These are phyloP conservation scores for Leptinotarsa haldemani DNA, from an alignment of 2,888 invertebrate genomes.

Conservation along the genomic window DNA sequence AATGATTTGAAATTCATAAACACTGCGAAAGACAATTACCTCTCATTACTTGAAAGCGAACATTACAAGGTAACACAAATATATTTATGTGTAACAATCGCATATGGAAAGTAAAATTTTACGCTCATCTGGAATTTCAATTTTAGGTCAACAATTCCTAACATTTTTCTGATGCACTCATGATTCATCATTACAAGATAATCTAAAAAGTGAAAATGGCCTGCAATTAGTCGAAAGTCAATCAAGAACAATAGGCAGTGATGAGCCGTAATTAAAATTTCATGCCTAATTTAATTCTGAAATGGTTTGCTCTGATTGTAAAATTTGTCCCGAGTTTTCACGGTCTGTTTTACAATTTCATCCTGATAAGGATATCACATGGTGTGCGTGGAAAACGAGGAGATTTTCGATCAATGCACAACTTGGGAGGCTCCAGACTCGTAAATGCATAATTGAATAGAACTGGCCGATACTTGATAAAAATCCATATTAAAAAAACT, in stretches of 20 bases:
- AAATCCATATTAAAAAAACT: too few species aligned
- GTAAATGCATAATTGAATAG: too few species aligned
- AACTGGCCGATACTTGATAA: too few species aligned
- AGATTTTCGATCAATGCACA: background rate
- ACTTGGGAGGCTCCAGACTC: too few species aligned
- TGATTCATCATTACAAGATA: constrained; percentile 9
- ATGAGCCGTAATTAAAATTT: constrained; percentile 18
- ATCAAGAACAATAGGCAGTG: constrained; percentile 12
- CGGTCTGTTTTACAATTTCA: constrained; percentile 8
- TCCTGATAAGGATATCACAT: constrained; percentile 7
- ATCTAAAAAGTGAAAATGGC: constrained; percentile 19
- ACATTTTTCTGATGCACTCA: constrained; percentile 8
- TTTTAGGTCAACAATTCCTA: constrained; percentile 10
- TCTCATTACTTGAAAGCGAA: background rate
- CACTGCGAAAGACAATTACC: background rate
- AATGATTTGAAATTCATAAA: too few species aligned
- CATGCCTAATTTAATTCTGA: constrained; percentile 15
- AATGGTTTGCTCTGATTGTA: constrained; percentile 5
- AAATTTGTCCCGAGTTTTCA: constrained; percentile 2
- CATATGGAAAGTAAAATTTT: constrained; percentile 10
- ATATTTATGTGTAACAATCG: background rate
- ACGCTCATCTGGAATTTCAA: background rate
- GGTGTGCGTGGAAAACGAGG: background rate
- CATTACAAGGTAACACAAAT: too few species aligned
- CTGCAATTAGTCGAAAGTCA: constrained; percentile 26